Base-by-base conservation (phyloP, 2,888 invertebrate genomes). In the Athalia cordata region DNA sequence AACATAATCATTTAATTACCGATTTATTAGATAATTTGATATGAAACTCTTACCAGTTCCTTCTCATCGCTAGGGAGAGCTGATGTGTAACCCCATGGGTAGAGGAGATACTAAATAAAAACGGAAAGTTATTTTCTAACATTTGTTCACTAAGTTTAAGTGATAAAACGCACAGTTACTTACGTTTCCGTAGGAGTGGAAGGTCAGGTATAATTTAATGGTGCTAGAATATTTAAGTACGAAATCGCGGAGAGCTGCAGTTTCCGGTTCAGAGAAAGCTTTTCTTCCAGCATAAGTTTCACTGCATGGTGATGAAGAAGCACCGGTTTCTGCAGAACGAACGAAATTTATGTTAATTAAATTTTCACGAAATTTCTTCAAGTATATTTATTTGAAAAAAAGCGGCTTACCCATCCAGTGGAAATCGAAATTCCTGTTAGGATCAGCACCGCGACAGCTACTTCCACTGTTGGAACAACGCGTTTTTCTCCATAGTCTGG, bases 391-490 rank as follows among this genome's bases (percentile, higher is more conserved):
- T 9, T 43, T 9, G 49, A n/a, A 7, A 50, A 9, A 11, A 4
- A 29, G 29, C 29, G 29, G 29, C 29, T 2, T 29, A 86, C 91
- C 92, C 91, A 92, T 93, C 95, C 95, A 96, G 80, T 92, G 90
- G 84, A 93, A 93, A 77, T 92, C 95, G 84, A 93, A 96, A 90
- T 96, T 96, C 2, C 96, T 91, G 88, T 96, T 96, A 0, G 93
- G 93, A 85, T 96, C 96, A 0, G 93, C 93, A n/a, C 96, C 96
- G 4, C 90, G 89, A 82, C 96, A 96, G 47, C 13, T 85, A 0
- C 87, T 0, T 15, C 29, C 13, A 3, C 89, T 82, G 9, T 86
- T 85, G 0, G 57, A 0, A 0, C 93, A 92, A 0, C 95, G 92
- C 0, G 94, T 95, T 86, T 95, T 95, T 45, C 95, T 92, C 94